phyloP scores from a whole-genome alignment of 2,797 vertebrate species.

The Parauchenoglanis punctatus region DNA sequence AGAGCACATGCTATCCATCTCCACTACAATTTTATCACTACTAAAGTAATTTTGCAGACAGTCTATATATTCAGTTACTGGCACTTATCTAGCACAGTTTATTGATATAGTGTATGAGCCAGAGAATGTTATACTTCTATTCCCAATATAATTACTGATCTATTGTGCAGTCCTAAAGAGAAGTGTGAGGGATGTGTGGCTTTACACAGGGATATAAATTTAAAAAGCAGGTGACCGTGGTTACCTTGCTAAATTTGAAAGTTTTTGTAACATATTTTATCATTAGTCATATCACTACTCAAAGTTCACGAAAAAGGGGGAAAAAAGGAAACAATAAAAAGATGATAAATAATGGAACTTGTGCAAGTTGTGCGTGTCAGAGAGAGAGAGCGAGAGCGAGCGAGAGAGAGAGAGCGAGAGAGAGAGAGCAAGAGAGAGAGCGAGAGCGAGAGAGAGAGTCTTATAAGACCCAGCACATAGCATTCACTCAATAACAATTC shows the following conservation, averaged over 20 bases:
- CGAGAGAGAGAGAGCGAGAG: no score
- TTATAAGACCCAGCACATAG: conserved; percentile 7
- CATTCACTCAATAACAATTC: conserved; percentile 10
- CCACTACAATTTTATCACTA: background rate
- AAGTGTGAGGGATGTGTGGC: background rate
- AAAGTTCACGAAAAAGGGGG: background rate
- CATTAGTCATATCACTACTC: background rate
- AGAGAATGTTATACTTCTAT: background rate
- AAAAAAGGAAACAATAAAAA: background rate
- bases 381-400: no score
- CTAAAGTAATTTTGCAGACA: background rate
- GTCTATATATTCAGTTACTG: background rate
- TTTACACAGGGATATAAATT: background rate
- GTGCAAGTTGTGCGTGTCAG: background rate
- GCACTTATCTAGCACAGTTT: background rate
- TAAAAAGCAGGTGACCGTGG: background rate
- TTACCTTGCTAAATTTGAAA: background rate
- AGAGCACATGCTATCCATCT: background rate
- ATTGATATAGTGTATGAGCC: background rate
- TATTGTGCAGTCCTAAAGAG: background rate
- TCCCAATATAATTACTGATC: background rate
- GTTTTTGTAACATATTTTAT: background rate
- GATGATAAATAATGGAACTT: background rate
- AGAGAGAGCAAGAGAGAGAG: no score
- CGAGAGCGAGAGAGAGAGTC: background rate